These are phyloP conservation scores for Watsonalla cultraria DNA, from an alignment of 2,888 invertebrate species.

Conservation along the genomic window DNA sequence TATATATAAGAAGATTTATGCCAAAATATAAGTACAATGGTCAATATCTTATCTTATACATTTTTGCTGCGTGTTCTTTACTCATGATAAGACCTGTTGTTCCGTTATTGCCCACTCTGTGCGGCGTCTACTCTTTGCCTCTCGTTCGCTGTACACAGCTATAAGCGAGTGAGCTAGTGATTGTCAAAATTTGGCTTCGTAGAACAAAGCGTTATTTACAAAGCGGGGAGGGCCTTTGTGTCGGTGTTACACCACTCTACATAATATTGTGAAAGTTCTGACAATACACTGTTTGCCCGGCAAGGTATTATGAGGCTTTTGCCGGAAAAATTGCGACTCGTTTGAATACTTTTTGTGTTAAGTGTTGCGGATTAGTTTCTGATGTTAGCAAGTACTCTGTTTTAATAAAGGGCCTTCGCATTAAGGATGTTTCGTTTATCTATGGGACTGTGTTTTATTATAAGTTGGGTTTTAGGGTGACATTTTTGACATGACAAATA, in stretches of 20 bases:
- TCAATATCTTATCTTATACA: too few species aligned
- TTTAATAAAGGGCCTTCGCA: neutral
- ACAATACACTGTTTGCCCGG: conserved; percentile 67
- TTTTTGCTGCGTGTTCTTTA: too few species aligned
- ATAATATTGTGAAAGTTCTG: conserved; percentile 78
- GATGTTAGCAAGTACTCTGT: neutral
- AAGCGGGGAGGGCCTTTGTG: conserved; percentile 72
- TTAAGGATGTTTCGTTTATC: neutral
- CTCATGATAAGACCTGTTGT: too few species aligned
- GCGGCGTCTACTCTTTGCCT: conserved; percentile 44
- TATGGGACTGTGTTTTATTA: neutral
- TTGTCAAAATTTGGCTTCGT: conserved; percentile 80
- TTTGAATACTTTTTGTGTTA: conserved; percentile 28
- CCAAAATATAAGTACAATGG: too few species aligned
- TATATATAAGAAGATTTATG: too few species aligned
- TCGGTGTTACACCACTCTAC: conserved; percentile 76
- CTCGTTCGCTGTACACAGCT: conserved; percentile 46
- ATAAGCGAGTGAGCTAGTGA: conserved; percentile 72
- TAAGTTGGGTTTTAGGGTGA: neutral
- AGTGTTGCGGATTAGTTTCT: conserved; percentile 46
- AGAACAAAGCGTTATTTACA: conserved; percentile 79
- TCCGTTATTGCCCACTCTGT: neutral
- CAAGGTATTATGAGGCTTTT: conserved; percentile 55
- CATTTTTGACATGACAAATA: too few species aligned
- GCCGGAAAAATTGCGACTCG: conserved; percentile 50